A percentile compares a stretch with the other conserved stretches of the same genome.
Conservation (phyloP, 2,113 vertebrate genomes). For the Vanacampus margaritifer region DNA sequence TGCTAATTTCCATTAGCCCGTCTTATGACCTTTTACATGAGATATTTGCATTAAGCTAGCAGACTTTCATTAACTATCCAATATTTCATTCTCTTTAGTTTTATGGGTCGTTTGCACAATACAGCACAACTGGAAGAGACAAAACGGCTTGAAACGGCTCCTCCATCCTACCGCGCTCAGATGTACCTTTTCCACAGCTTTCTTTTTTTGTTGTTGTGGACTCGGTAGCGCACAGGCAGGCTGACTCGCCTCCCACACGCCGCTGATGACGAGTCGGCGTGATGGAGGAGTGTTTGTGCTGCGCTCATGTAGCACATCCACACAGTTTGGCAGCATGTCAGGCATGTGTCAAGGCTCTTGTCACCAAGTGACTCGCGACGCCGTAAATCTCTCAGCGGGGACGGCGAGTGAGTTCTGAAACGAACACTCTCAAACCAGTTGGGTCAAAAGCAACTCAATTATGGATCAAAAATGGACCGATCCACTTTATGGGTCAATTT, state of each 20-base stretch:
- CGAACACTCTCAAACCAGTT: too few species aligned
- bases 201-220: conserved; percentile 1
- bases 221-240: background rate
- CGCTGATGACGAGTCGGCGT: conserved; percentile 31
- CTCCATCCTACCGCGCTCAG: background rate
- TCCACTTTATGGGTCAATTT: too few species aligned
- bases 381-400: conserved; percentile 25
- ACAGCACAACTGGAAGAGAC: too few species aligned
- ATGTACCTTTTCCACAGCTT: background rate
- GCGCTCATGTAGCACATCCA: conserved; percentile 49
- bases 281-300: conserved; percentile 51
- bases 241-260: conserved; percentile 47
- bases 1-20: background rate
- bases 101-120: too few species aligned
- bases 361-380: conserved; percentile 36
- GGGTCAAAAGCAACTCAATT: too few species aligned
- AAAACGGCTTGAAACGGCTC: too few species aligned
- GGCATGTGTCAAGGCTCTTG: conserved; percentile 48
- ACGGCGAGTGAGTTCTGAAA: background rate
- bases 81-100: too few species aligned
- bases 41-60: too few species aligned
- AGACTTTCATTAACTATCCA: too few species aligned
- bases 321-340: conserved; percentile 45
- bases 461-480: too few species aligned
- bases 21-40: background rate